Evolutionary conservation across 2,888 invertebrate species (phyloP), one percentile per base, ranked within the genome.

Genomic region (Amphimallon solstitiale): DNA sequence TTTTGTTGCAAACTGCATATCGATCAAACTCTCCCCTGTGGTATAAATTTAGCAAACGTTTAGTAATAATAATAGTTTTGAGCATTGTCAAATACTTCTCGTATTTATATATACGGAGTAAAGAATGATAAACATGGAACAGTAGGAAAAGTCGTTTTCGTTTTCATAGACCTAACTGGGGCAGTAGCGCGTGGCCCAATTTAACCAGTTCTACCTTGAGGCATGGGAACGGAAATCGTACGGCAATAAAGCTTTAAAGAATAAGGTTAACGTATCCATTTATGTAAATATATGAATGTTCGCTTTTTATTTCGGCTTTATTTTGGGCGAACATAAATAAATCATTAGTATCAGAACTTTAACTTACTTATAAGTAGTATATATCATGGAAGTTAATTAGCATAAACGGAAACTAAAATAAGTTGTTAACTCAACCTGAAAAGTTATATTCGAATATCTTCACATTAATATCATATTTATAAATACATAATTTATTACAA

Each of bases 1-100:
- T 56, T 65, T 29, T 59, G 56, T 65, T 65, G 64, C 64, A 65
- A 29, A 14, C 48, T 48, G 56, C 48, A 38, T 65, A 65, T 65
- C 64, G 64, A 65, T 48, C 64, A 65, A 65, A 65, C 64, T 59
- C 45, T 59, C 43, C 29, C 43, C 56, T 59, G n/a, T 34, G 7
- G 56, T 59, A 43, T 59, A 59, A 45, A 59, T 59, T 59, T 59
- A 59, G 56, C 56, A 45, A 59, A 59, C 19, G 43, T 59, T 59
- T 29, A 59, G 43, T 29, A 59, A 59, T 59, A 43, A 59, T 59
- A 59, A 56, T 43, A 23, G 40, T 56, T 40, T 23, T 10, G 17
- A 14, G 23, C 56, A 45, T 45, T 59, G 15, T 59, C 29, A 43
- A 29, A 59, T 59, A 14, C 29, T 17, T 59, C 15, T 19, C 23